Base-by-base conservation (phyloP, 2,797 vertebrate species). In the Halcyon leucocephala region DNA sequence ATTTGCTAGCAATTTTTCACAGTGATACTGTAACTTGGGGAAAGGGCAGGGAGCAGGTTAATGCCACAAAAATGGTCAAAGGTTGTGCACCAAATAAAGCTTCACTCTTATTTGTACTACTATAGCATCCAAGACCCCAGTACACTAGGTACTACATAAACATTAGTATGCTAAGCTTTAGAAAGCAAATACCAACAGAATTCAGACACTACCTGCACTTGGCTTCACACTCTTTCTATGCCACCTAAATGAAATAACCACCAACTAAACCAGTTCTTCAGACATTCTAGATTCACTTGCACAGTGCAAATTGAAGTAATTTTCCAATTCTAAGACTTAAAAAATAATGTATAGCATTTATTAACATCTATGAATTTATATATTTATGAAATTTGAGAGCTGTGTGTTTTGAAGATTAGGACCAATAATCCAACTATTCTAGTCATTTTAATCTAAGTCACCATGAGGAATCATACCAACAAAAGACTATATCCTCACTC, bases 1-100 rank as follows among this genome's bases (percentile, higher is more conserved):
- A 90, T 82, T 91, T 92, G 48, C 77, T 77, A 67, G 48, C 81
- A 73, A 14, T 90, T 90, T 84, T 94, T 89, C 62, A 84, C 2
- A 1, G 88, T 18, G 35, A 69, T 77, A 70, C 15, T 26, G 25
- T 76, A 90, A 95, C 83, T 58, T 5, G 6, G 33, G 64, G n/a
- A 42, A 14, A 14, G 61, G 11, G 7, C 14, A 28, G 33, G 24
- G 58, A 51, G 51, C 48, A 66, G 28, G 44, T 65, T 88, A 78
- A 86, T 8, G 46, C 20, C 37, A 82, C 8, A 21, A 93, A 89
- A 91, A 58, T 9, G 14, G 24, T 29, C 61, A 55, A 73, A 73
- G 44, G 22, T 28, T 29, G 14, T 41, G 14, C 24, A 72, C 7
- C 7, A 0, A 87, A 62, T 13, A 85, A 85, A 60, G 29, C 18